Conservation (phyloP, 2,888 invertebrate genomes). For the Sturmia bella region DNA sequence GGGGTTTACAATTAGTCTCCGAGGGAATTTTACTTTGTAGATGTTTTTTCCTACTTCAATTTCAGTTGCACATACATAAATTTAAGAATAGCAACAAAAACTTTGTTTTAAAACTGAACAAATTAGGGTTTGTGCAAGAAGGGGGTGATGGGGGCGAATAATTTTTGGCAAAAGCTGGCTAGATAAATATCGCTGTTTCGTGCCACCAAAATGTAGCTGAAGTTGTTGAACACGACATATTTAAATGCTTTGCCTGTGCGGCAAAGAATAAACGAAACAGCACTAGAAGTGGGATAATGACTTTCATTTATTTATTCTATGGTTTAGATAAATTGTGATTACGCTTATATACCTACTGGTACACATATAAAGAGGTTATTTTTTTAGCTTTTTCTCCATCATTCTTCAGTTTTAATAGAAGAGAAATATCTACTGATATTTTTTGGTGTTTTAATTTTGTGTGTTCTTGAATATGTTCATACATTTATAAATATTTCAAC, state of each 20-base stretch:
- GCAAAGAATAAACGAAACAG: background rate
- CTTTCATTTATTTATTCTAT: constrained; percentile 21
- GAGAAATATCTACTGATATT: too few relatives aligned
- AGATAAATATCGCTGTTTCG: constrained; percentile 12
- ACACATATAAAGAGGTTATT: too few relatives aligned
- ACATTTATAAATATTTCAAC: too few relatives aligned
- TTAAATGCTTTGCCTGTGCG: background rate
- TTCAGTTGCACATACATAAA: constrained; percentile 18
- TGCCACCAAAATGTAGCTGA: constrained; percentile 24
- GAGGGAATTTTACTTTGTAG: constrained; percentile 41
- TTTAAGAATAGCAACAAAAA: constrained; percentile 15
- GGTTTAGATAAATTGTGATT: background rate
- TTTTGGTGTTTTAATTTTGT: too few relatives aligned
- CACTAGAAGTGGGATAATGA: background rate
- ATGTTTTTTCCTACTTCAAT: background rate
- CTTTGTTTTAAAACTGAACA: constrained; percentile 45
- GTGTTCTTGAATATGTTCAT: too few relatives aligned
- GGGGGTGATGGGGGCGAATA: constrained; percentile 3
- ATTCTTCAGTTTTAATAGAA: too few relatives aligned
- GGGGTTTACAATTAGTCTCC: constrained; percentile 65
- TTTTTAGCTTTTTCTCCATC: too few relatives aligned
- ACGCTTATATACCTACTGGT: background rate
- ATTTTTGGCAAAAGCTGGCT: constrained; percentile 31
- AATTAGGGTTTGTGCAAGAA: constrained; percentile 11
- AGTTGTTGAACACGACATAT: constrained; percentile 14